A percentile compares a stretch with the other conserved stretches of the same genome.
Conservation (phyloP, 2,888 invertebrate genomes). For the Lamellibrachia satsuma region DNA sequence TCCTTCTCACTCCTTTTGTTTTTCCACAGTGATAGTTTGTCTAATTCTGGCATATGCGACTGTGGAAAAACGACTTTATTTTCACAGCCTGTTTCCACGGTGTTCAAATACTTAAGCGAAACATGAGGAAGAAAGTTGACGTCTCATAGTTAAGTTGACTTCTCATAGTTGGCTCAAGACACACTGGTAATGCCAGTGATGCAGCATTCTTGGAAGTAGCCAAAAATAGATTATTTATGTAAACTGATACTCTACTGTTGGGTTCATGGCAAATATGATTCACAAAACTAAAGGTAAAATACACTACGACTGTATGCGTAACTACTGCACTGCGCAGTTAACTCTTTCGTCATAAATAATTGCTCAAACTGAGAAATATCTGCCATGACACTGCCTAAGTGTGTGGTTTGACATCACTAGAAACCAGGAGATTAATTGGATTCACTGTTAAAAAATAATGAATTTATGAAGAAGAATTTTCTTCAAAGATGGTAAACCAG, state of each 20-base stretch:
- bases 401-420: too few relatives aligned
- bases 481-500: too few relatives aligned
- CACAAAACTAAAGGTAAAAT: constrained; percentile 13
- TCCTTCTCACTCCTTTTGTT: too few relatives aligned
- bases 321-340: neutral
- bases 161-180: neutral
- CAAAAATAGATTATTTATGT: neutral
- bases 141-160: neutral
- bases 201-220: neutral
- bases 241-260: neutral
- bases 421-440: too few relatives aligned
- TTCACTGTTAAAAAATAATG: neutral
- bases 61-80: neutral
- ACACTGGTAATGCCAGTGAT: neutral
- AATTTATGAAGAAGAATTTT: neutral
- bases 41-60: too few relatives aligned
- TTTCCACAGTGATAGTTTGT: too few relatives aligned
- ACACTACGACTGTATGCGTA: neutral
- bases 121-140: neutral
- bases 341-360: neutral
- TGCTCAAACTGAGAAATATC: neutral
- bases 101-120: neutral
- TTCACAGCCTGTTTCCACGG: neutral
- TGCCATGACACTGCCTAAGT: too few relatives aligned
- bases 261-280: neutral